Percentiles rank a stretch among this genome's conserved stretches.
Conservation (phyloP, 2,113 vertebrate species). For the Syngnathus floridae region DNA sequence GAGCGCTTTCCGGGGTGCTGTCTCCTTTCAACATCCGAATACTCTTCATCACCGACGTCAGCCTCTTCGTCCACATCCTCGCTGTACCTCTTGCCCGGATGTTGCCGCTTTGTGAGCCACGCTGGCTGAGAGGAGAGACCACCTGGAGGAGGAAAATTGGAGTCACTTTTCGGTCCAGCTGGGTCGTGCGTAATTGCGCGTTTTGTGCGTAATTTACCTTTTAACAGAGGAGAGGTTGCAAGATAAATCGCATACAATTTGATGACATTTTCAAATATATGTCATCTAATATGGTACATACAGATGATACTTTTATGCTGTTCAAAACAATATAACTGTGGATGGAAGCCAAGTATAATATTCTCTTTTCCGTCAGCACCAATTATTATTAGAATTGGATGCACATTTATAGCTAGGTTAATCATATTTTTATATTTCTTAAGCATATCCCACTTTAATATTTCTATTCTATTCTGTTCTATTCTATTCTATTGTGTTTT, state of each 20-base stretch:
- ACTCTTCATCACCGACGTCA: slow-evolving; percentile 53
- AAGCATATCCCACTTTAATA: too few relatives aligned
- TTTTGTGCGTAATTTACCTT: not conserved
- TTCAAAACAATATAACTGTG: not conserved
- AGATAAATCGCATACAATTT: too few relatives aligned
- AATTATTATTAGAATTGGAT: not conserved
- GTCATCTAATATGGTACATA: too few relatives aligned
- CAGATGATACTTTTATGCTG: too few relatives aligned
- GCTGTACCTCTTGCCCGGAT: slow-evolving; percentile 70
- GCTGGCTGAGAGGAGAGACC: slow-evolving; percentile 52
- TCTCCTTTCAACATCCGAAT: slow-evolving; percentile 56
- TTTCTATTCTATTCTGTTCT: not conserved
- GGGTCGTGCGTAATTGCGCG: not conserved
- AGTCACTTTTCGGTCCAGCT: not conserved
- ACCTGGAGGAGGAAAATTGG: slow-evolving; percentile 56
- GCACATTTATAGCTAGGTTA: not conserved
- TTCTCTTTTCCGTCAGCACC: too few relatives aligned
- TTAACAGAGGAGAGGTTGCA: too few relatives aligned
- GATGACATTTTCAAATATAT: too few relatives aligned
- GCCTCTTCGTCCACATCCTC: slow-evolving; percentile 61
- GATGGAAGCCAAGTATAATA: not conserved
- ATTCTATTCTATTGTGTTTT: not conserved
- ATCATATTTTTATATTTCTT: too few relatives aligned
- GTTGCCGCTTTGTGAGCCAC: slow-evolving; percentile 76
- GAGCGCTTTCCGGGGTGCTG: slow-evolving; percentile 75